Conservation (phyloP, 2,888 invertebrate genomes). For the Philereme transversata region DNA sequence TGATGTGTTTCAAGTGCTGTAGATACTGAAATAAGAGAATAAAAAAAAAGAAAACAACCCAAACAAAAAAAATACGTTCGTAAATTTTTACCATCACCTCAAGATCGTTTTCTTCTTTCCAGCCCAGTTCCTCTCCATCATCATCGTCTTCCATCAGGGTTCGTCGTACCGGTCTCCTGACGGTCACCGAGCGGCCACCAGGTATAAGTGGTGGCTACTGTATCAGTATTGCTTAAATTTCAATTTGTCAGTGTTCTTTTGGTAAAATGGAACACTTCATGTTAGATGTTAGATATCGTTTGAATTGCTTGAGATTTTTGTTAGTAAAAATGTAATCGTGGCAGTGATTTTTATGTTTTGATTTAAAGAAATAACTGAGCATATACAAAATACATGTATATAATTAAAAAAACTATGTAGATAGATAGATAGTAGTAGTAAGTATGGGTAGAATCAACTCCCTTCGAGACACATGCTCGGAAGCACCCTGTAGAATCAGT, state of each 20-base stretch:
- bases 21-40: too few relatives aligned
- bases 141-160: conserved; percentile 85
- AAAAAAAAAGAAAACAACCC: too few relatives aligned
- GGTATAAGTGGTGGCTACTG: conserved; percentile 77
- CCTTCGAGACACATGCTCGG: too few relatives aligned
- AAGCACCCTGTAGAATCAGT: too few relatives aligned
- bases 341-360: not conserved
- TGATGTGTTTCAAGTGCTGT: too few relatives aligned
- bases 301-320: conserved; percentile 11
- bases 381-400: too few relatives aligned
- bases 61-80: not conserved
- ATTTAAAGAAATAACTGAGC: too few relatives aligned
- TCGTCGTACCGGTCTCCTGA: conserved; percentile 91
- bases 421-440: too few relatives aligned
- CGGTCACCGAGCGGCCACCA: conserved; percentile 94
- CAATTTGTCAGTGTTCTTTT: conserved; percentile 1
- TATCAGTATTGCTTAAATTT: conserved; percentile 28
- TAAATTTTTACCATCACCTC: not conserved
- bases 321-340: not conserved
- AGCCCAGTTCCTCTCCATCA: conserved; percentile 75
- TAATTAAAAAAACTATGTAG: too few relatives aligned
- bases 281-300: conserved; percentile 7
- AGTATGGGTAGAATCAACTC: too few relatives aligned
- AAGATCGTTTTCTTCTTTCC: conserved; percentile 22
- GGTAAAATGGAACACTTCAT: conserved; percentile 2